Evolutionary conservation across 2,888 invertebrate genomes (phyloP), one percentile per base, ranked within the genome.

Genomic region (Sesia apiformis): DNA sequence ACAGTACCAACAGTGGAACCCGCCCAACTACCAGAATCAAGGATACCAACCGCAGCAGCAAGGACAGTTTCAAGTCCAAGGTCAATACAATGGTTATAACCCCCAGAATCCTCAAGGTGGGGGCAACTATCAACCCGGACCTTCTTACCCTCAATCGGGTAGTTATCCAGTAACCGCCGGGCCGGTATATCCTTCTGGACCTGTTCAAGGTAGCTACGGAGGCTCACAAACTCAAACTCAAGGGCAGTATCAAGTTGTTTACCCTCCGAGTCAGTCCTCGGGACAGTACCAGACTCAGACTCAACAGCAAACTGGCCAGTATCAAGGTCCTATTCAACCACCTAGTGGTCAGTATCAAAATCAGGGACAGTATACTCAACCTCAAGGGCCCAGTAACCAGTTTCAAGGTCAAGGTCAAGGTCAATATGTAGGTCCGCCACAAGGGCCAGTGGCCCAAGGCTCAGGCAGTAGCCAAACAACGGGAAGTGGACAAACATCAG

Each of bases 51-150:
- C 64, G 3, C 66, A 67, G 55, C 66, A 70, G 56, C 62, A 69
- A 61, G 63, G 60, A 49, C 62, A 60, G 40, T 58, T 61, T 52
- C 70, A 70, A 49, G 62, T 59, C n/a, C 77, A 75, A 56, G 70
- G 64, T 3, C 76, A 72, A 53, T 60, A 60, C 55, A 55, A 41
- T 43, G 60, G 59, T 38, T 50, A 50, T 6, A 4, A 8, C 53
- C 70, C 63, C 5, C 57, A 61, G 39, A 59, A 59, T 38, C 56
- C 58, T 4, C 23, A 23, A 23, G 23, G 1, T 23, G 23, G 23
- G 23, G 61, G 61, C 5, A 58, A 53, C 39, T 63, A 63, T 46
- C 46, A 46, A 46, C 56, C 60, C 63, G 60, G 59, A 41, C 57
- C 52, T 0, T 58, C 58, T 39, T 59, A 63, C 39, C 60, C 62